Conservation (phyloP, 2,888 invertebrate genomes). For the Drosophila prostipennis region DNA sequence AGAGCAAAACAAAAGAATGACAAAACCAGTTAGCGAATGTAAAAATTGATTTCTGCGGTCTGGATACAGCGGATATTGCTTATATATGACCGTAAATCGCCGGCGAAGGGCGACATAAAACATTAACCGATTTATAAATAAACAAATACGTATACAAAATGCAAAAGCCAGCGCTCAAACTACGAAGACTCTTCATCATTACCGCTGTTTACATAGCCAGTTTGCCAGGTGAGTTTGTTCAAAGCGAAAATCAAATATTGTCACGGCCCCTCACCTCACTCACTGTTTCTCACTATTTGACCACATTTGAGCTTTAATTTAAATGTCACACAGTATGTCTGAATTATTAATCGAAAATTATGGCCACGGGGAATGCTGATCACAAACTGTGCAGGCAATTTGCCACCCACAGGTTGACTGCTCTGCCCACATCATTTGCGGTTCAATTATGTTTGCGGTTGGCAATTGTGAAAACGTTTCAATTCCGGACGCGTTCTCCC, state of each 20-base stretch:
- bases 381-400: background rate
- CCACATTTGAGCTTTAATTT: slow-evolving; percentile 8
- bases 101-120: slow-evolving; percentile 14
- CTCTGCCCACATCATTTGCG: slow-evolving; percentile 35
- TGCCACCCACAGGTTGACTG: slow-evolving; percentile 16
- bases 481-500: slow-evolving; percentile 37
- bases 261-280: background rate
- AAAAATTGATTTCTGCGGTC: slow-evolving; percentile 77
- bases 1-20: slow-evolving; percentile 28
- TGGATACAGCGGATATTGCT: slow-evolving; percentile 54
- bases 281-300: background rate
- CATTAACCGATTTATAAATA: slow-evolving; percentile 39
- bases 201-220: slow-evolving; percentile 52
- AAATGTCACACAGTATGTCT: background rate
- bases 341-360: slow-evolving; percentile 22
- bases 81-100: slow-evolving; percentile 49
- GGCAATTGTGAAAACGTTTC: slow-evolving; percentile 17
- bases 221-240: slow-evolving; percentile 63
- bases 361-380: background rate
- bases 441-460: slow-evolving; percentile 53
- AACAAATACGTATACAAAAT: slow-evolving; percentile 36
- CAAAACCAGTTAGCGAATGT: slow-evolving; percentile 57
- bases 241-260: slow-evolving; percentile 1
- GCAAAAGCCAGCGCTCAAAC: slow-evolving; percentile 45
- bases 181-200: slow-evolving; percentile 49